phyloP scores from a whole-genome alignment of 1,140 invertebrate species.

The Drosophila obscura region DNA sequence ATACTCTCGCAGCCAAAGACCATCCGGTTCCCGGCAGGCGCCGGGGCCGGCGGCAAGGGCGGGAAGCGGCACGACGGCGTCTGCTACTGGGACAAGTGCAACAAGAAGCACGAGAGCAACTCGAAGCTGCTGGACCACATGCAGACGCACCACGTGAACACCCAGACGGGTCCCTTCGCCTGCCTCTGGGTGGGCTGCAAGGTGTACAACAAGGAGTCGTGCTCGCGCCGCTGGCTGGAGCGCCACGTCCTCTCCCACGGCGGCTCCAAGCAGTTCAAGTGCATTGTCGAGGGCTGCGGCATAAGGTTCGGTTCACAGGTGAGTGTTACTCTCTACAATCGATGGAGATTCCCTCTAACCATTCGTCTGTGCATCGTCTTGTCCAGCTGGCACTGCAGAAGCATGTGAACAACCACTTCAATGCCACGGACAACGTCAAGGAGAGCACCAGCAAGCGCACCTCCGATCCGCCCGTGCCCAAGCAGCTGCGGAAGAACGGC shows the following conservation, averaged over 20 bases:
- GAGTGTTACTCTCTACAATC: slow-evolving; percentile 33
- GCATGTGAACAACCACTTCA: slow-evolving; percentile 97
- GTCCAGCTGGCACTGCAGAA: slow-evolving; percentile 92
- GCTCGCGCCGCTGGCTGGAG: slow-evolving; percentile 96
- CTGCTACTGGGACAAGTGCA: slow-evolving; percentile 95
- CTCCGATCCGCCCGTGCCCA: slow-evolving; percentile 86
- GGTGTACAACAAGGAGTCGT: slow-evolving; percentile 95
- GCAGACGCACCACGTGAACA: slow-evolving; percentile 94
- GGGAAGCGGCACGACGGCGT: slow-evolving; percentile 85
- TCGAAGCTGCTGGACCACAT: slow-evolving; percentile 94
- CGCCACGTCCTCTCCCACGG: slow-evolving; percentile 95
- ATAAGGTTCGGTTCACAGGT: slow-evolving; percentile 96
- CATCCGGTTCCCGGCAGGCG: slow-evolving; percentile 89
- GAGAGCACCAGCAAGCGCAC: slow-evolving; percentile 87
- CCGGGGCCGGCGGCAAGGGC: slow-evolving; percentile 76
- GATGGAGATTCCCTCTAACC: not conserved
- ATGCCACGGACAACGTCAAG: slow-evolving; percentile 86
- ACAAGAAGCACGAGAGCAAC: slow-evolving; percentile 89
- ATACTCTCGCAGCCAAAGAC: slow-evolving; percentile 91
- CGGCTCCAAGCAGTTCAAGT: slow-evolving; percentile 97
- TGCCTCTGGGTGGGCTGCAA: slow-evolving; percentile 97
- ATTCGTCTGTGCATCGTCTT: slow-evolving; percentile 11
- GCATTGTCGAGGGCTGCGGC: slow-evolving; percentile 96
- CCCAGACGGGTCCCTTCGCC: slow-evolving; percentile 92
- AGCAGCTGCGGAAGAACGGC: slow-evolving; percentile 92